These are phyloP conservation scores for Acipenser transmontanus DNA, from an alignment of 2,797 vertebrate genomes.

Conservation along the genomic window DNA sequence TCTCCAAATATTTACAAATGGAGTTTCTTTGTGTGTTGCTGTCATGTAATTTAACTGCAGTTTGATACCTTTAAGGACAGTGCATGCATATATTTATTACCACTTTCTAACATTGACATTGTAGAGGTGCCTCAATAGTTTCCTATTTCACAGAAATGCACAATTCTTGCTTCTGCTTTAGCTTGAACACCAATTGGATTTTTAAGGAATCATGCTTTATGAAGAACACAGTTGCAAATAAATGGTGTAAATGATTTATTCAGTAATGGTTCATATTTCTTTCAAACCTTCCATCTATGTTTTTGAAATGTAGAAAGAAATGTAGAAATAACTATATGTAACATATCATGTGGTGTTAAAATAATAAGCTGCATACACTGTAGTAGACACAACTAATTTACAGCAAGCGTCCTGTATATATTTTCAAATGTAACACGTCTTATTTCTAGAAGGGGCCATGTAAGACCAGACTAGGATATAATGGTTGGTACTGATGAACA, in stretches of 20 bases:
- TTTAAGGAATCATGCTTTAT: conserved; percentile 44
- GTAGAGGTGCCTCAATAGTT: too few relatives aligned
- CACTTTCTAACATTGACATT: too few relatives aligned
- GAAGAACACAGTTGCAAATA: conserved; percentile 18
- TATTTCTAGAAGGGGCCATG: conserved; percentile 44
- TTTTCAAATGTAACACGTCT: conserved; percentile 21
- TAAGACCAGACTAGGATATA: conserved; percentile 28
- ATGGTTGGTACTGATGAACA: background rate
- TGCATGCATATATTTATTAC: too few relatives aligned
- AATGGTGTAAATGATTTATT: conserved; percentile 34
- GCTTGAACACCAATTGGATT: conserved; percentile 22
- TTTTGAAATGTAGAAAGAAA: conserved; percentile 26
- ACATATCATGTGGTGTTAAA: conserved; percentile 26
- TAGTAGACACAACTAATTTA: background rate
- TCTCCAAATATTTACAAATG: too few relatives aligned
- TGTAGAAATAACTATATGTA: conserved; percentile 25
- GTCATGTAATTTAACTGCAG: too few relatives aligned
- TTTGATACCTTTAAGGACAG: too few relatives aligned
- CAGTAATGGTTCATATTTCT: conserved; percentile 41
- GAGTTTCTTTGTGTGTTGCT: too few relatives aligned
- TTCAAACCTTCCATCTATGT: conserved; percentile 32
- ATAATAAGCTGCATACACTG: conserved; percentile 27
- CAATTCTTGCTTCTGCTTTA: conserved; percentile 17
- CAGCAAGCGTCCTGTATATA: conserved; percentile 22
- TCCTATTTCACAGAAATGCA: too few relatives aligned